Evolutionary conservation across 2,113 vertebrate genomes (phyloP).

Genomic region (Cyprinodon tularosa): DNA sequence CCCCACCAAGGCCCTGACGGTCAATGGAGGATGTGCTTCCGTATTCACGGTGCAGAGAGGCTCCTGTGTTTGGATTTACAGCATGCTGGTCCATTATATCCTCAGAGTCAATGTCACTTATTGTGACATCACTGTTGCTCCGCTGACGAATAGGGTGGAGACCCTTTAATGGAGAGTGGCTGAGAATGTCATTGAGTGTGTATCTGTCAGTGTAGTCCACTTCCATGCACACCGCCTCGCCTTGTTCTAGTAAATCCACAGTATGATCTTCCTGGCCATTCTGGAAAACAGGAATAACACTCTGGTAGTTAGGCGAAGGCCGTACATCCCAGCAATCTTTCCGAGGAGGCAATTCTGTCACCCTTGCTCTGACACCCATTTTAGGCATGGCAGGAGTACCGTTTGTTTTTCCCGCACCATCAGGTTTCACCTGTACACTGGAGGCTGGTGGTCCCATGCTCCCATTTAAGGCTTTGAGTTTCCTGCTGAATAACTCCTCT

Average conservation of each 20-base stretch:
- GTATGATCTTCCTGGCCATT: slow-evolving; percentile 88
- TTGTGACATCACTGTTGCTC: slow-evolving; percentile 97
- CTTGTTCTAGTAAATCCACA: slow-evolving; percentile 77
- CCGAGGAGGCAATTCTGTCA: slow-evolving; percentile 95
- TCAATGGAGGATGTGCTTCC: slow-evolving; percentile 98
- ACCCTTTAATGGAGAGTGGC: slow-evolving; percentile 87
- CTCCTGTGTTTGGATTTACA: slow-evolving; percentile 95
- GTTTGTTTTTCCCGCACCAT: slow-evolving; percentile 86
- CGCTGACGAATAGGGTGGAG: slow-evolving; percentile 94
- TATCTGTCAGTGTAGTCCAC: slow-evolving; percentile 87
- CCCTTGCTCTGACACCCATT: slow-evolving; percentile 95
- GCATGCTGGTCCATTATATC: slow-evolving; percentile 92
- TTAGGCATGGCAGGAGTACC: slow-evolving; percentile 93
- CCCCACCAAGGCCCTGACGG: slow-evolving; percentile 89
- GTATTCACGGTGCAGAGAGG: slow-evolving; percentile 92
- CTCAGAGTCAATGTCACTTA: slow-evolving; percentile 95
- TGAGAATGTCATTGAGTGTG: slow-evolving; percentile 85
- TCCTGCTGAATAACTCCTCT: slow-evolving; percentile 92
- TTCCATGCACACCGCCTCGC: slow-evolving; percentile 71
- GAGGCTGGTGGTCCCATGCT: slow-evolving; percentile 86
- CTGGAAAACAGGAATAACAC: slow-evolving; percentile 81
- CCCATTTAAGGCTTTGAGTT: slow-evolving; percentile 91
- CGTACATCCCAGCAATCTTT: slow-evolving; percentile 91
- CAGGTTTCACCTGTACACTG: slow-evolving; percentile 80
- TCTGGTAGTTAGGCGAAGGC: slow-evolving; percentile 83